Evolutionary conservation across 2,113 vertebrate genomes (phyloP).

Genomic region (Pitta sordida): DNA sequence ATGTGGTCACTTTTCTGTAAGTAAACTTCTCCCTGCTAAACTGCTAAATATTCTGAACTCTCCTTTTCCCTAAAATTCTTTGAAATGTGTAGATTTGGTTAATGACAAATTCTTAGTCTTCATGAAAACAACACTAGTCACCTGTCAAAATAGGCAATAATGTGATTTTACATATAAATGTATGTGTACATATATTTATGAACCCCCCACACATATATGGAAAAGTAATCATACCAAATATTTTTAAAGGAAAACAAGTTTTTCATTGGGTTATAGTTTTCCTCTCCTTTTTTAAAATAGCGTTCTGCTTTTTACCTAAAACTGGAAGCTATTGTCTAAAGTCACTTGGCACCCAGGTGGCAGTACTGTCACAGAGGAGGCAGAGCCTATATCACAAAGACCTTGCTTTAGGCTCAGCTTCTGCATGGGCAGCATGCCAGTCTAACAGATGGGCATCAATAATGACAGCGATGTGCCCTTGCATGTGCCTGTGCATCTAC

Average conservation of each 20-base stretch:
- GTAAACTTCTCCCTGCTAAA: not conserved
- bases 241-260: not conserved
- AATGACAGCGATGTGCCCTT: conserved; percentile 28
- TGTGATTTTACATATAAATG: not conserved
- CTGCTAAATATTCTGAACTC: not conserved
- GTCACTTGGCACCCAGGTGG: conserved; percentile 7
- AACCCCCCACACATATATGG: not conserved
- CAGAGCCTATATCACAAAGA: not conserved
- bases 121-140: not conserved
- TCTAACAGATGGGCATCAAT: conserved; percentile 53
- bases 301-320: not conserved
- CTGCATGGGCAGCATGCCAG: conserved; percentile 49
- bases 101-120: not conserved
- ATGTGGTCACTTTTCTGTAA: not conserved
- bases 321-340: not conserved
- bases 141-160: not conserved
- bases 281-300: not conserved
- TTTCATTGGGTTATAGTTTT: not conserved
- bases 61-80: not conserved
- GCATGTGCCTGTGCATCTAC: conserved; percentile 20
- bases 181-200: not conserved
- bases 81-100: not conserved
- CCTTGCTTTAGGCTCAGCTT: not conserved
- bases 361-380: conserved; percentile 17
- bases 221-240: not conserved